Evolutionary conservation across 2,888 invertebrate genomes (phyloP).

Genomic region (Thereva nobilitata): DNA sequence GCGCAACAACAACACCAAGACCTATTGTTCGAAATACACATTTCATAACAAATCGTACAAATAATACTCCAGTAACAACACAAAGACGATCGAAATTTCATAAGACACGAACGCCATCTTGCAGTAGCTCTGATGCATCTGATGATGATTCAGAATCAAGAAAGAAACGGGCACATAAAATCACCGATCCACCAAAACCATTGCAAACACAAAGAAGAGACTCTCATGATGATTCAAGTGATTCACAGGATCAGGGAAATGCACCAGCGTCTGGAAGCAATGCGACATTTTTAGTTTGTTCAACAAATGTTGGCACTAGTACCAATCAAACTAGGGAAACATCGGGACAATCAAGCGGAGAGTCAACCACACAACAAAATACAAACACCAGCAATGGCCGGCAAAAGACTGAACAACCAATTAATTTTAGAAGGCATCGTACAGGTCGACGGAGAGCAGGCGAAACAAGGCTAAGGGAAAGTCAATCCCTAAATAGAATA

Average conservation of each 20-base stretch:
- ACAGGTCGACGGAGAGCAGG: constrained; percentile 64
- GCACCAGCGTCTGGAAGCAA: constrained; percentile 55
- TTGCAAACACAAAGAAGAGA: constrained; percentile 70
- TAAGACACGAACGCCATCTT: constrained; percentile 80
- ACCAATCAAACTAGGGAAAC: constrained; percentile 9
- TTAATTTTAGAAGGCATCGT: constrained; percentile 59
- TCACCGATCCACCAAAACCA: constrained; percentile 65
- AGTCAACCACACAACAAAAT: constrained; percentile 41
- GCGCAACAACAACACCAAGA: constrained; percentile 45
- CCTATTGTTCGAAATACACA: constrained; percentile 48
- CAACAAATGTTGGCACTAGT: constrained; percentile 35
- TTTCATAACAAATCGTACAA: constrained; percentile 40
- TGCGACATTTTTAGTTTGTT: constrained; percentile 29
- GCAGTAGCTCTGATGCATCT: constrained; percentile 92
- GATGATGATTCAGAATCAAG: constrained; percentile 83
- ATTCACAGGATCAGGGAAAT: constrained; percentile 65
- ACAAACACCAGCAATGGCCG: constrained; percentile 32
- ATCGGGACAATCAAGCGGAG: constrained; percentile 40
- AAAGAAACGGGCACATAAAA: constrained; percentile 78
- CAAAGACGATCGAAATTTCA: constrained; percentile 71
- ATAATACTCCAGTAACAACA: constrained; percentile 42
- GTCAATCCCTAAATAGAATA: constrained; percentile 82
- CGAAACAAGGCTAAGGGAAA: constrained; percentile 73
- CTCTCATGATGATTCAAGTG: constrained; percentile 84
- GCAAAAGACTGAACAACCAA: constrained; percentile 44